A percentile compares a stretch with the other conserved stretches of the same genome.
Conservation (phyloP, 2,113 vertebrate genomes). For the Vimba vimba region DNA sequence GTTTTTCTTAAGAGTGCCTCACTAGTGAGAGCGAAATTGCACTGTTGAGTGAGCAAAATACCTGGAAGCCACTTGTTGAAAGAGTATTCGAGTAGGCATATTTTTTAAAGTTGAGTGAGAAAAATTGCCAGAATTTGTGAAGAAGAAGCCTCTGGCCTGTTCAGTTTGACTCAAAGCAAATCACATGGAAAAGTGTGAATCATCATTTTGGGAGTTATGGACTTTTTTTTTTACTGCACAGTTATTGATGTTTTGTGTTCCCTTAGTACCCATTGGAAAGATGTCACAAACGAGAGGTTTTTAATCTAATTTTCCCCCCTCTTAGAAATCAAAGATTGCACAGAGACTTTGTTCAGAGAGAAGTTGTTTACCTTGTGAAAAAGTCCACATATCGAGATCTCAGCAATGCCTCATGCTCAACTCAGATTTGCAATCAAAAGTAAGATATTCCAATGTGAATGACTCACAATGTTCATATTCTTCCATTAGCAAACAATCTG, state of each 20-base stretch:
- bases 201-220: not conserved
- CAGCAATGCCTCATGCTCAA: too few species aligned
- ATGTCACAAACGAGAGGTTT: not conserved
- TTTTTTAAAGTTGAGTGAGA: not conserved
- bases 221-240: not conserved
- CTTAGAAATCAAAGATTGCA: not conserved
- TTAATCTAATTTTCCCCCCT: not conserved
- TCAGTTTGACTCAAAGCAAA: not conserved
- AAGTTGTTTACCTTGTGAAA: too few species aligned
- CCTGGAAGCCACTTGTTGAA: conserved; percentile 37
- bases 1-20: conserved; percentile 26
- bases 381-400: too few species aligned
- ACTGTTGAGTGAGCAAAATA: conserved; percentile 37
- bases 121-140: not conserved
- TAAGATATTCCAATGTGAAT: too few species aligned
- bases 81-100: conserved; percentile 10
- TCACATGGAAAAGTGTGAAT: conserved; percentile 4
- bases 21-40: conserved; percentile 13
- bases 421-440: too few species aligned
- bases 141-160: not conserved
- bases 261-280: not conserved
- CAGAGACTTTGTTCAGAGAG: too few species aligned
- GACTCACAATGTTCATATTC: too few species aligned
- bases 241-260: not conserved
- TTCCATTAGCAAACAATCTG: too few species aligned